Percentiles rank a stretch among this genome's conserved stretches.
Evolutionary conservation across 2,888 invertebrate genomes (phyloP).

Genomic region (Synergus laeviventris): DNA sequence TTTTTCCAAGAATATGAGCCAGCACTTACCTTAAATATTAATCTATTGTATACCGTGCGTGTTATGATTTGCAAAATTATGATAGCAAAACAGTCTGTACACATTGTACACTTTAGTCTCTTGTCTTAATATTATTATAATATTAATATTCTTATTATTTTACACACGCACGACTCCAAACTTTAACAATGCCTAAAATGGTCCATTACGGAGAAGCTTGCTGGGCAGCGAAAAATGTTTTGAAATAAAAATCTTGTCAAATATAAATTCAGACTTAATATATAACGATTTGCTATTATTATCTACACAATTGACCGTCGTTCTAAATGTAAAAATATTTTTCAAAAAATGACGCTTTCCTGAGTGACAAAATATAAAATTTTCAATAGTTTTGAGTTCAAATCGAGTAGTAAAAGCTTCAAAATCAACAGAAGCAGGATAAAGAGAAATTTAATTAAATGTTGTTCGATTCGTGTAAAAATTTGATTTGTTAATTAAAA

Average conservation of each 20-base stretch:
- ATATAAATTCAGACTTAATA: neutral
- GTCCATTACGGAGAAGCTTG: conserved; percentile 38
- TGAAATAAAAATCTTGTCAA: neutral
- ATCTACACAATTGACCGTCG: conserved; percentile 9
- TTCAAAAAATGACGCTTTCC: neutral
- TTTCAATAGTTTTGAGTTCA: neutral
- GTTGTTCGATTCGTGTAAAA: conserved; percentile 7
- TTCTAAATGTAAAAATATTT: conserved; percentile 18
- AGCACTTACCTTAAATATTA: conserved; percentile 31
- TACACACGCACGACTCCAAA: conserved; percentile 25
- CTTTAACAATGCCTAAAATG: conserved; percentile 37
- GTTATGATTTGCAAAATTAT: conserved; percentile 23
- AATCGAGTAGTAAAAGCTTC: neutral
- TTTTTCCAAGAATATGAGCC: conserved; percentile 11
- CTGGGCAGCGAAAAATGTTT: conserved; percentile 13
- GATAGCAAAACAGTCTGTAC: conserved; percentile 38
- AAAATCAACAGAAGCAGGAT: neutral
- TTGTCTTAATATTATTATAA: conserved; percentile 9
- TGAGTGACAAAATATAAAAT: neutral
- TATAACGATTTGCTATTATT: conserved; percentile 16
- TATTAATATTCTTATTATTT: neutral
- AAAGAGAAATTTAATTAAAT: conserved; percentile 33
- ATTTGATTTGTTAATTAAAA: conserved; percentile 24
- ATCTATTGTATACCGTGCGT: conserved; percentile 37
- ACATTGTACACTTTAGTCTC: conserved; percentile 37